Evolutionary conservation across 2,113 vertebrate species (phyloP), one percentile per base, ranked within the genome.

Genomic region (Stictonetta naevosa): DNA sequence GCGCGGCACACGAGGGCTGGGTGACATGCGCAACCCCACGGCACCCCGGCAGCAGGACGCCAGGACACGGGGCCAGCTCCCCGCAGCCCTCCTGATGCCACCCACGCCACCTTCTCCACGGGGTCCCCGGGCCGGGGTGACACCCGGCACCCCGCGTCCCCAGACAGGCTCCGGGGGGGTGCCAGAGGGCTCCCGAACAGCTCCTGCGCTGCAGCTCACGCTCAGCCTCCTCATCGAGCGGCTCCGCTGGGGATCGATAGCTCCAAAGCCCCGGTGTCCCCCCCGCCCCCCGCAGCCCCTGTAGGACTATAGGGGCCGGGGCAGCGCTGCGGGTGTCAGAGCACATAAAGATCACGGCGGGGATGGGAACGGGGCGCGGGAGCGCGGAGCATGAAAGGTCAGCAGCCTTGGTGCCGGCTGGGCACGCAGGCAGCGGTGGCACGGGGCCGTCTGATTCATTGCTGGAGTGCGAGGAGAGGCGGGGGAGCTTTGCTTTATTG

Each of bases 371-470:
- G 36, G 40, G 67, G 50, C 19, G 34, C 31, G 6, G 64, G 52
- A 15, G 77, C 88, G 48, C 17, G 7, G 78, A 94, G 56, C 92
- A 89, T 87, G 95, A 97, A 97, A 97, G 96, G 96, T 97, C 95
- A 96, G 56, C 33, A 88, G 69, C 72, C 89, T 92, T 90, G 69
- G 86, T 6, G 66, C 36, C 48, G 15, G 56, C 56, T 14, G 50
- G 40, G 73, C 74, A 90, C 56, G 64, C 72, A 17, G 15, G 59
- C 62, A 34, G 15, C 62, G 8, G 52, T 44, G 21, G 72, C 42
- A 16, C 31, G 8, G 50, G 22, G 71, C 78, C 5, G 38, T 48
- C 28, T 33, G 8, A 16, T 26, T 34, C 74, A 33, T 56, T n/a
- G 28, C 78, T 23, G 3, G 14, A 15, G 80, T 52, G 48, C 52